phyloP scores from a whole-genome alignment of 2,797 vertebrate species.

The Luscinia luscinia region DNA sequence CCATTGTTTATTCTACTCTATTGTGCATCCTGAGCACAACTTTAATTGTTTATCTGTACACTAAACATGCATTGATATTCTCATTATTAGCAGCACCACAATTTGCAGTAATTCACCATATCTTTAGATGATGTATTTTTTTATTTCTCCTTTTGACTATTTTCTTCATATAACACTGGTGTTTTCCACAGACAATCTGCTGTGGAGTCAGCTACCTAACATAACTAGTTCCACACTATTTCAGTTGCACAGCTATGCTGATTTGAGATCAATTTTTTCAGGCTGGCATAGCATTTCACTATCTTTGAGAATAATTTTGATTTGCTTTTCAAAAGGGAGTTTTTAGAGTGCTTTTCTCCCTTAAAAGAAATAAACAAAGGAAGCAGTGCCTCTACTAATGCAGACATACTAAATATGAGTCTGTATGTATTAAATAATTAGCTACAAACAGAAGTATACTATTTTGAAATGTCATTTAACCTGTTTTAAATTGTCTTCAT shows the following conservation, averaged over 20 bases:
- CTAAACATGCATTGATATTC: background rate
- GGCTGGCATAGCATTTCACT: background rate
- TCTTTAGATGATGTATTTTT: background rate
- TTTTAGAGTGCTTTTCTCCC: background rate
- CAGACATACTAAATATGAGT: background rate
- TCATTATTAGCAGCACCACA: background rate
- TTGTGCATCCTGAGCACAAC: background rate
- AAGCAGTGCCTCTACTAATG: background rate
- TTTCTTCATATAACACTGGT: background rate
- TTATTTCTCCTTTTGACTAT: background rate
- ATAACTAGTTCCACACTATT: background rate
- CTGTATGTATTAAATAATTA: background rate
- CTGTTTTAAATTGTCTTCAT: background rate
- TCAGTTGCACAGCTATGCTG: background rate
- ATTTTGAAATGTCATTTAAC: background rate
- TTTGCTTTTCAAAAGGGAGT: background rate
- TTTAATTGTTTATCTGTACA: background rate
- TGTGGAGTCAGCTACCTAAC: background rate
- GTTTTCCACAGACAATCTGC: background rate
- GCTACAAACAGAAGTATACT: background rate
- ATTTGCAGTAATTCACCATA: background rate
- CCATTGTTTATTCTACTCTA: background rate
- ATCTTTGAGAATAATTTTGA: background rate
- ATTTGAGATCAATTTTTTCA: background rate
- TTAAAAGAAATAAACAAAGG: background rate